A percentile compares a stretch with the other conserved stretches of the same genome.
phyloP scores from a whole-genome alignment of 2,888 invertebrate genomes.

The Lithosia quadra region DNA sequence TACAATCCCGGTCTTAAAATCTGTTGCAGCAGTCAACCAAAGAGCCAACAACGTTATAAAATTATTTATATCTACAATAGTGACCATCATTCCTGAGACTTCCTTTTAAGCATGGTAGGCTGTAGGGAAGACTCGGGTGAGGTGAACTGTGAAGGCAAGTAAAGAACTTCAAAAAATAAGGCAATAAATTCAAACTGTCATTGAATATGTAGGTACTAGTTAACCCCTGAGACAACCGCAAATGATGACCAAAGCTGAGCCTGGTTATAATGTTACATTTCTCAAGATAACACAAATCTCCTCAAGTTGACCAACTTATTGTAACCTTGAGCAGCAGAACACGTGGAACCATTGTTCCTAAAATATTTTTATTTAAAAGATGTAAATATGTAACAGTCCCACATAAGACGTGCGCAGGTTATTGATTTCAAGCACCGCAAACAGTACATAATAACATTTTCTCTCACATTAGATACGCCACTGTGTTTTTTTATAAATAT shows the following conservation, averaged over 20 bases:
- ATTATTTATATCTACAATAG: too few species aligned
- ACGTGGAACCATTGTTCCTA: not conserved
- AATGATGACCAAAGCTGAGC: not conserved
- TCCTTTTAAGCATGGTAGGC: too few species aligned
- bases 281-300: not conserved
- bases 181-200: not conserved
- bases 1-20: too few species aligned
- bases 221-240: not conserved
- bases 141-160: not conserved
- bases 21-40: too few species aligned
- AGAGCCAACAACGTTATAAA: too few species aligned
- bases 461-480: not conserved
- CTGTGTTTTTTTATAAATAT: not conserved
- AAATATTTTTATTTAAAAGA: not conserved
- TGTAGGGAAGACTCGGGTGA: too few species aligned
- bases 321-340: not conserved
- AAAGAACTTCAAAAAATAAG: not conserved
- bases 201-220: not conserved
- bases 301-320: not conserved
- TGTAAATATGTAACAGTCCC: not conserved
- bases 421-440: not conserved
- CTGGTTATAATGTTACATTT: too few species aligned
- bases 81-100: too few species aligned
- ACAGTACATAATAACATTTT: not conserved
- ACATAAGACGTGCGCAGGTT: not conserved